A percentile compares a stretch with the other conserved stretches of the same genome.
Evolutionary conservation across 2,797 vertebrate species (phyloP).

Genomic region (Smutsia gigantea): DNA sequence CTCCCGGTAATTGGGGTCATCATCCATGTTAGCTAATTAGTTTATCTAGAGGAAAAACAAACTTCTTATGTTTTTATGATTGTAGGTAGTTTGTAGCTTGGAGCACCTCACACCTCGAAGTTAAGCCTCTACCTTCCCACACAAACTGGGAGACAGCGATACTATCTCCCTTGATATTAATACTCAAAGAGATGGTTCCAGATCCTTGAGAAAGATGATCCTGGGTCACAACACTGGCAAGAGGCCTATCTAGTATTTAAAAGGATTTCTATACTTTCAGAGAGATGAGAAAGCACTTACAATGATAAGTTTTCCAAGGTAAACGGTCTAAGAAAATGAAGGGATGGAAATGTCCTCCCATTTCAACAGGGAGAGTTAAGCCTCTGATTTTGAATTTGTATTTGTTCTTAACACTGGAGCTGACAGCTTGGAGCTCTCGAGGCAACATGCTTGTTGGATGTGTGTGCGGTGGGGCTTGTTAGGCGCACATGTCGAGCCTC

Average conservation of each 20-base stretch:
- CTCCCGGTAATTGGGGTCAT: background rate
- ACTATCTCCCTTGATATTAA: background rate
- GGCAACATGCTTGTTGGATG: background rate
- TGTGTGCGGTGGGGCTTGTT: too few species aligned
- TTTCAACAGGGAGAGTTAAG: background rate
- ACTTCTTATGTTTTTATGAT: background rate
- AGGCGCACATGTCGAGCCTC: background rate
- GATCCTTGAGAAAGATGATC: background rate
- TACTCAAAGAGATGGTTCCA: background rate
- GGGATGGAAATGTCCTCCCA: rapidly evolving
- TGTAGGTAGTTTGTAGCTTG: background rate
- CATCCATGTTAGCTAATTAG: background rate
- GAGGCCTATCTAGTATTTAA: background rate
- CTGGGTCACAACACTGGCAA: background rate
- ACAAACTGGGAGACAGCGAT: background rate
- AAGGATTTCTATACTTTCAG: background rate
- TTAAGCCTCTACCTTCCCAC: background rate
- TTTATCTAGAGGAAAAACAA: background rate
- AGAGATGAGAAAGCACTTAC: background rate
- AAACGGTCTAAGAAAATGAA: background rate
- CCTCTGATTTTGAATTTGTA: background rate
- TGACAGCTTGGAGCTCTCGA: background rate
- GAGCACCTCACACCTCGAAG: background rate
- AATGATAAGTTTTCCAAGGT: background rate
- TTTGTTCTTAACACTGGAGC: background rate